phyloP scores from a whole-genome alignment of 2,113 vertebrate genomes.

The Stomatorhinus ivindoensis region DNA sequence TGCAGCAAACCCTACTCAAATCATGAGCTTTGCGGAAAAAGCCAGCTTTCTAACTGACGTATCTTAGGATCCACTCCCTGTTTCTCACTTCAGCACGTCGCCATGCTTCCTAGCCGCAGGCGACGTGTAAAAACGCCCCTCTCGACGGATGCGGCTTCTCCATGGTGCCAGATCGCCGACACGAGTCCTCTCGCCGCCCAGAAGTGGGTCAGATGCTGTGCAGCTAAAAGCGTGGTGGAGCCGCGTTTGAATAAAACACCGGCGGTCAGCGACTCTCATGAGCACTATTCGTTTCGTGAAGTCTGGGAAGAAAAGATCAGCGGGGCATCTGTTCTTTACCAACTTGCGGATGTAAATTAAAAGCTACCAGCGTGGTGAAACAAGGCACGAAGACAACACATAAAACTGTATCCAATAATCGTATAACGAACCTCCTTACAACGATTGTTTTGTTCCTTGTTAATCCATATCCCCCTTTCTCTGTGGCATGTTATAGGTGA shows the following conservation, averaged over 20 bases:
- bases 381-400: not conserved
- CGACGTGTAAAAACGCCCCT: not conserved
- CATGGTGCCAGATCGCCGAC: not conserved
- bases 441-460: not conserved
- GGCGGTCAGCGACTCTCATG: conserved; percentile 15
- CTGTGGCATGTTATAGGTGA: not conserved
- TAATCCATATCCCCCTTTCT: not conserved
- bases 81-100: not conserved
- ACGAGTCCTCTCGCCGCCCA: conserved; percentile 6
- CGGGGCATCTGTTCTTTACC: not conserved
- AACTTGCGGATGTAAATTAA: not conserved
- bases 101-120: not conserved
- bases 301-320: conserved; percentile 21
- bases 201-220: conserved; percentile 57
- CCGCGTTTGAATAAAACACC: conserved; percentile 55
- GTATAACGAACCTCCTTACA: not conserved
- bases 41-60: not conserved
- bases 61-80: not conserved
- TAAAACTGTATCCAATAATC: not conserved
- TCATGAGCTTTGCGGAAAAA: not conserved
- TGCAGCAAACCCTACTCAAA: not conserved
- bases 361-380: not conserved
- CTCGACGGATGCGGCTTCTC: not conserved
- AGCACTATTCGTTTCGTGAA: conserved; percentile 22
- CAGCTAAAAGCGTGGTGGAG: conserved; percentile 46